Conservation (phyloP, 2,888 invertebrate genomes). For the Lycophotia porphyrea region DNA sequence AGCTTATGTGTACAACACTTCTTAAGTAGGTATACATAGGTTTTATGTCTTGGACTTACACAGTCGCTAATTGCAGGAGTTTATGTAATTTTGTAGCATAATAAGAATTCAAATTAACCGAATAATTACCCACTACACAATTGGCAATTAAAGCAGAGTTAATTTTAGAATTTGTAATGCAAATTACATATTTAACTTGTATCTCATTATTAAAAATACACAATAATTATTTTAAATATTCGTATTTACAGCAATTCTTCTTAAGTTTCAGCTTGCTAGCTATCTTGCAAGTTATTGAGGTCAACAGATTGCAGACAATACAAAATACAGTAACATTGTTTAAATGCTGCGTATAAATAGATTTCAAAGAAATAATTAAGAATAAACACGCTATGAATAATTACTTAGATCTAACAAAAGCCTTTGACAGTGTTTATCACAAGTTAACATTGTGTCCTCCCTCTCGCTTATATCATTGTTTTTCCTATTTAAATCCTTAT, state of each 20-base stretch:
- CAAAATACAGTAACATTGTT: conserved; percentile 17
- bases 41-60: no score
- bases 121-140: conserved; percentile 1
- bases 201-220: conserved; percentile 7
- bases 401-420: conserved; percentile 67
- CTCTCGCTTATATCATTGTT: conserved; percentile 64
- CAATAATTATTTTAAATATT: conserved; percentile 3
- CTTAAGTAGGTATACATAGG: no score
- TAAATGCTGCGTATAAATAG: not conserved
- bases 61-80: no score
- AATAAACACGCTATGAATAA: conserved; percentile 23
- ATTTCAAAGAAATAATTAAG: conserved; percentile 13
- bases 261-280: not conserved
- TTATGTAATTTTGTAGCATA: no score
- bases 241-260: conserved; percentile 8
- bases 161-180: conserved; percentile 12
- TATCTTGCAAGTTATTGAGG: conserved; percentile 6
- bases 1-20: no score
- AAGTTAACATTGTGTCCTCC: conserved; percentile 66
- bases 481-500: conserved; percentile 72
- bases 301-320: conserved; percentile 9
- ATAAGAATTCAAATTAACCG: conserved; percentile 18
- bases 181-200: conserved; percentile 18
- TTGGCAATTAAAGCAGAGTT: conserved; percentile 8
- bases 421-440: conserved; percentile 71